phyloP scores from a whole-genome alignment of 2,797 vertebrate genomes.

The Melanotaenia pygmaea region DNA sequence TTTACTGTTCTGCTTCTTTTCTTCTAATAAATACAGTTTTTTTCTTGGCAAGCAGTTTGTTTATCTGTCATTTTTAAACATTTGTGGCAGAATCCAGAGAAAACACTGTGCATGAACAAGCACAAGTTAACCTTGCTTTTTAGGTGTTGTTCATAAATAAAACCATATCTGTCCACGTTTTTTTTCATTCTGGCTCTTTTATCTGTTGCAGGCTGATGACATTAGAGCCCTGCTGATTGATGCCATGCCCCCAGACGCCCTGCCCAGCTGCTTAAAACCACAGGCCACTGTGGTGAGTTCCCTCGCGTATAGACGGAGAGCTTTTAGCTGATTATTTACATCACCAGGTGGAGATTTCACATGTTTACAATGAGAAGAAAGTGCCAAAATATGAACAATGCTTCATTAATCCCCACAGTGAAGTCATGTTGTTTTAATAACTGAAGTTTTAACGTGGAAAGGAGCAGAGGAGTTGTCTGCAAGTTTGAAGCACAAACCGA shows the following conservation, averaged over 20 bases:
- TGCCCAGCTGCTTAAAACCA: slow-evolving; percentile 95
- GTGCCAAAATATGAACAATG: neutral
- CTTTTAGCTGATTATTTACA: neutral
- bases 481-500: neutral
- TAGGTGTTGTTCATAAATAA: neutral
- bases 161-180: neutral
- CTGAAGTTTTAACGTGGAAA: neutral
- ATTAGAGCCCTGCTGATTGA: slow-evolving; percentile 96
- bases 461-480: neutral
- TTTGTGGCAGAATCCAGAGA: neutral
- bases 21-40: neutral
- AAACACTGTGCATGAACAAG: neutral
- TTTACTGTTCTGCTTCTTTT: neutral
- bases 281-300: slow-evolving; percentile 93
- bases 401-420: neutral
- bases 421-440: neutral
- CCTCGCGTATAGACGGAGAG: neutral
- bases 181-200: neutral
- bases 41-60: neutral
- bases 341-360: neutral
- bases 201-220: slow-evolving; percentile 82
- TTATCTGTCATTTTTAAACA: neutral
- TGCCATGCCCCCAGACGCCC: slow-evolving; percentile 96
- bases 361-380: neutral
- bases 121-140: neutral